Evolutionary conservation across 2,113 vertebrate species (phyloP), one percentile per base, ranked within the genome.

Genomic region (Crotalus horridus): DNA sequence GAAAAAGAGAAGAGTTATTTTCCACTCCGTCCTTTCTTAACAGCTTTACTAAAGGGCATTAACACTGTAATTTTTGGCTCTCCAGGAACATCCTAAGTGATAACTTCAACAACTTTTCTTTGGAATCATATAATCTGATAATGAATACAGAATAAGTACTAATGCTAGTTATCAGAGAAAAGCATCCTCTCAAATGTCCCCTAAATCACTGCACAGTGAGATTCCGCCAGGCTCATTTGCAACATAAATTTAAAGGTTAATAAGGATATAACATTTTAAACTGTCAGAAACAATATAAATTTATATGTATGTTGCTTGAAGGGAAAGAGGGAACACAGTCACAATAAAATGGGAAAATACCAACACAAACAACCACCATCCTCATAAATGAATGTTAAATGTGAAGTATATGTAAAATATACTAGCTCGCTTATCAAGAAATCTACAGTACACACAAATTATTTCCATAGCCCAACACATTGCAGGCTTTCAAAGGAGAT

Each of bases 211-310:
- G 96, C 95, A 96, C 95, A 97, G 53, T 96, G 96, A 95, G 97
- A 95, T 97, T 96, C 97, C 97, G 97, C 95, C 95, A 97, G 97
- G 97, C 95, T 97, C 97, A 95, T 97, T 97, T 93, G 89, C 93
- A 96, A 97, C 85, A 92, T 96, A 97, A 97, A 98, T 97, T 97
- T 97, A 98, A 98, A 98, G 98, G 96, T 97, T 98, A 98, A 98
- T 97, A 97, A 97, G 97, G 97, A 97, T 96, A 96, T 96, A 97
- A 97, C 97, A 97, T 97, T 97, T 97, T 96, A 96, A 97, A 95
- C 96, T 97, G 96, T 97, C 97, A 97, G 93, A 96, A 97, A 95
- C 7, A 29, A 97, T 96, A 96, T 89, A 96, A 97, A 97, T 97
- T 97, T 95, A 96, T 97, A 90, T 4, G 93, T 96, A 95, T 94